Evolutionary conservation across 2,888 invertebrate genomes (phyloP), one percentile per base, ranked within the genome.

Genomic region (Phragmatobia fuliginosa): DNA sequence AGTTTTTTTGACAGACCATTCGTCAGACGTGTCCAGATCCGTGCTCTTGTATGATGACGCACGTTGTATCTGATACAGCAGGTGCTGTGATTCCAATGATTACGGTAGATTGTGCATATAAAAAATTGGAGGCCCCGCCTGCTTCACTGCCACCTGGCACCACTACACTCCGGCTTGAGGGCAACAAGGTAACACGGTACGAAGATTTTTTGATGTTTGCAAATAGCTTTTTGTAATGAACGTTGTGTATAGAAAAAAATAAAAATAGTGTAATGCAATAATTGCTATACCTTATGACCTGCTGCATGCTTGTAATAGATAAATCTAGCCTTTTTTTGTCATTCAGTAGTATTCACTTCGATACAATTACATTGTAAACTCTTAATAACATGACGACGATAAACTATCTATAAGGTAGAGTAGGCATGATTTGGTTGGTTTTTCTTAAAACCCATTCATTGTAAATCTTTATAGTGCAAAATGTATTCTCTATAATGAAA

Each of bases 51-150:
- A 92, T 92, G 62, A 93, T 97, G 91, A 96, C 96, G 8, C 96
- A 97, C 83, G 96, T 97, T 25, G 96, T 96, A 0, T 94, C 95
- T 18, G 95, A 94, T 77, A 88, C 90, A 1, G 91, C 87, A 0
- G 93, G 93, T 60, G 90, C 82, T 28, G 88, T 96, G 63, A 95
- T 96, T 76, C 97, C 97, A 0, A 95, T 97, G 70, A 96, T 96
- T 66, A 96, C 96, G 3, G 97, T 97, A 49, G 96, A 97, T 89
- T 97, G 97, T 85, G 96, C 96, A 18, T 82, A 93, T 59, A 92
- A 95, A 66, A 94, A 93, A 49, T 89, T 97, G 61, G 92, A 89
- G 1, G 90, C 94, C 60, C 95, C 97, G 68, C 97, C 97, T 0
- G 80, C 88, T 18, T 92, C 92, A 7, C 89, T 97, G 32, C 97